phyloP scores from a whole-genome alignment of 2,888 invertebrate species.

The Drosophila meridiana region DNA sequence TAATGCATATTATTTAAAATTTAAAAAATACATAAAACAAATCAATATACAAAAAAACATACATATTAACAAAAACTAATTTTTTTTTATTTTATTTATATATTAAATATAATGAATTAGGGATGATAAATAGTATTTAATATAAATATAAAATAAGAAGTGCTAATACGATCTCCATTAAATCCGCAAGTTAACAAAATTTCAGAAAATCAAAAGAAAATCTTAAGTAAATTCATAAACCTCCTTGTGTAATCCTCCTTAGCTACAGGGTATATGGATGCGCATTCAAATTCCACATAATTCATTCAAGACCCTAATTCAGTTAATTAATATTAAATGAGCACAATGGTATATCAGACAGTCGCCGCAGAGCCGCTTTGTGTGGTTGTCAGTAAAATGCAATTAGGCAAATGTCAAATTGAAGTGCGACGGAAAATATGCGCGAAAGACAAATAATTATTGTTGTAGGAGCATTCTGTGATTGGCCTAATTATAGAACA shows the following conservation, averaged over 20 bases:
- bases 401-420: slow-evolving; percentile 19
- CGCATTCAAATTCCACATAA: slow-evolving; percentile 4
- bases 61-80: too few species aligned
- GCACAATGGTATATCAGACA: slow-evolving; percentile 2
- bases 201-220: background rate
- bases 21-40: too few species aligned
- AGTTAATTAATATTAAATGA: slow-evolving; percentile 9
- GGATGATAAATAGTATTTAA: too few species aligned
- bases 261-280: background rate
- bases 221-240: background rate
- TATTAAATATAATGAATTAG: too few species aligned
- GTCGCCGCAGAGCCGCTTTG: background rate
- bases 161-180: too few species aligned
- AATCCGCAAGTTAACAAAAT: too few species aligned
- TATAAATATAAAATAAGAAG: too few species aligned
- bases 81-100: too few species aligned
- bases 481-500: too few species aligned
- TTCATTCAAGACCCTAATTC: slow-evolving; percentile 8
- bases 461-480: background rate
- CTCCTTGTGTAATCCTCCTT: too few species aligned
- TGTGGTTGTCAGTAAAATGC: slow-evolving; percentile 14
- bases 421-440: slow-evolving; percentile 1
- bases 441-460: slow-evolving; percentile 1
- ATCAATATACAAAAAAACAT: too few species aligned
- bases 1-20: too few species aligned